Conservation (phyloP, 1,140 invertebrate genomes). For the Panonychus citri region DNA sequence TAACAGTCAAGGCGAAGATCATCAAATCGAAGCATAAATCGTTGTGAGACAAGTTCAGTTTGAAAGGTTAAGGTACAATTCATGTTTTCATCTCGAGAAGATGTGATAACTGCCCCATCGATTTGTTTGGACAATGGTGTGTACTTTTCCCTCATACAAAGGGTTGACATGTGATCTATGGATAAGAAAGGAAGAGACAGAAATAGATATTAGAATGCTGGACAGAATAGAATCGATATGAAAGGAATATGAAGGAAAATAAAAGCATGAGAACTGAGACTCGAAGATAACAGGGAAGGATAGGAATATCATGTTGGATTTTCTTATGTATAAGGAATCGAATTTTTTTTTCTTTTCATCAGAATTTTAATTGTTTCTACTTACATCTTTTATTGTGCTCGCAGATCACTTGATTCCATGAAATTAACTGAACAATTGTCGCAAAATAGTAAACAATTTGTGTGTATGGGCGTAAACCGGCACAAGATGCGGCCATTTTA, state of each 20-base stretch:
- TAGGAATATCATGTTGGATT: neutral
- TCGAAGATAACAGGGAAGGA: neutral
- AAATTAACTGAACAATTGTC: conserved; percentile 1
- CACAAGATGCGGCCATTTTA: conserved; percentile 1
- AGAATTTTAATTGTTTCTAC: neutral
- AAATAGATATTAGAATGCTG: neutral
- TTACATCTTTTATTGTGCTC: neutral
- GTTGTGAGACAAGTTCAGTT: conserved; percentile 69
- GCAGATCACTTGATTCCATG: neutral
- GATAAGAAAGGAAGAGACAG: neutral
- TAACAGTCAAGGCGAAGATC: conserved; percentile 61
- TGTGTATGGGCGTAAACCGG: conserved; percentile 2
- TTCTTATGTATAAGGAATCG: neutral
- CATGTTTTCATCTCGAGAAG: conserved; percentile 62
- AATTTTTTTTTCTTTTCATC: neutral
- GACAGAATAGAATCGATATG: neutral
- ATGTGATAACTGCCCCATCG: conserved; percentile 63
- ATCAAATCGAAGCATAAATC: conserved; percentile 74
- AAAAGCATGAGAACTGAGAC: neutral
- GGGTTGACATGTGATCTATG: conserved; percentile 15
- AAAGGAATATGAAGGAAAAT: neutral
- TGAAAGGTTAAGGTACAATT: conserved; percentile 77
- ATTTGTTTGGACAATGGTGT: conserved; percentile 50
- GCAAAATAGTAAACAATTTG: neutral
- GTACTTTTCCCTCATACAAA: conserved; percentile 13